Evolutionary conservation across 2,113 vertebrate species (phyloP).

Genomic region (Genyomyrus donnyi): DNA sequence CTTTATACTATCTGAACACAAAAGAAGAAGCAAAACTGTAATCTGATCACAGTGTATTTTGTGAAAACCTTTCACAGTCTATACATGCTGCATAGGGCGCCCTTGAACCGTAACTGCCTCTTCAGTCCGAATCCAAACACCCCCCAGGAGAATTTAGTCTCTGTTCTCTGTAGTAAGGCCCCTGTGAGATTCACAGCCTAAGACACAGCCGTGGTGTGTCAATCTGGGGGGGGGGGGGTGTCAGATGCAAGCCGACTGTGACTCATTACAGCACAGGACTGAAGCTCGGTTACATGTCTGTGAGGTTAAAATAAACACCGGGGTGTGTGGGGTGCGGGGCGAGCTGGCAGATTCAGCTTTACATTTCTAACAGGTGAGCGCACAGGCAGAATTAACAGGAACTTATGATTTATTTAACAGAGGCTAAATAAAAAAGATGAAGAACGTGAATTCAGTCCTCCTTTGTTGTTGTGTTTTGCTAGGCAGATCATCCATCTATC

Average conservation of each 20-base stretch:
- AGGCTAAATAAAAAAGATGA: background rate
- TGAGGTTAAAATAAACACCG: background rate
- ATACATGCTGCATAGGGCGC: background rate
- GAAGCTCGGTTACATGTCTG: background rate
- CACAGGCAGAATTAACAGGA: background rate
- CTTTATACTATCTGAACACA: background rate
- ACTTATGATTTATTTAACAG: background rate
- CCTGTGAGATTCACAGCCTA: background rate
- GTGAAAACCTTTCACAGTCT: background rate
- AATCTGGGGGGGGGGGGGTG: background rate
- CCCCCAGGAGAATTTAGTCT: background rate
- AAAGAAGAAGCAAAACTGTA: background rate
- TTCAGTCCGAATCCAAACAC: background rate
- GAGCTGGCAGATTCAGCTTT: background rate
- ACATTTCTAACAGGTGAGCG: background rate
- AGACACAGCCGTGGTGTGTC: conserved; percentile 8
- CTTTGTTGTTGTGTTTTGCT: background rate
- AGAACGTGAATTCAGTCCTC: background rate
- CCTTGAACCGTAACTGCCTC: background rate
- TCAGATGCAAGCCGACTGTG: background rate
- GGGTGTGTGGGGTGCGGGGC: background rate
- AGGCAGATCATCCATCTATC: background rate
- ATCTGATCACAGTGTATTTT: background rate
- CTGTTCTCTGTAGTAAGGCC: background rate
- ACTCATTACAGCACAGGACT: background rate